Base-by-base conservation (phyloP, 2,797 vertebrate species). In the Alca torda region DNA sequence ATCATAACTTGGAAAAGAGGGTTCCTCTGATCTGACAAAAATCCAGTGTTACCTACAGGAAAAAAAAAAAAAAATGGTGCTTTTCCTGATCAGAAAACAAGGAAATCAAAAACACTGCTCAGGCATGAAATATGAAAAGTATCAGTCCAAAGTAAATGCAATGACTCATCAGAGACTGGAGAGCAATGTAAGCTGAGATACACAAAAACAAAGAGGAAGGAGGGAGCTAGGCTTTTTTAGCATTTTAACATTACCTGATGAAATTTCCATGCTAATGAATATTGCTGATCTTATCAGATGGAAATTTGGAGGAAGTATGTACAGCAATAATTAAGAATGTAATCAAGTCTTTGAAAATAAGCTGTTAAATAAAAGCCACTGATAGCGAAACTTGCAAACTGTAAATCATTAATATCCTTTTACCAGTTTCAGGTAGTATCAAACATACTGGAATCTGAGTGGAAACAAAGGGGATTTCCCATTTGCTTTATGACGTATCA, bases 81-180 rank as follows among this genome's bases (percentile, higher is more conserved):
- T 41, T 82, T 56, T 84, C 65, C 51, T 74, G 24, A 68, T 77
- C 23, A 69, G 39, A 64, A 94, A 70, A 45, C 39, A 60, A n/a
- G 54, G 53, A 89, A 92, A 83, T 13, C 16, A 87, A 57, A 87
- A 70, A 54, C 39, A 53, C 10, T n/a, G 31, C 25, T 77, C 6
- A 15, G 15, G 61, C 3, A 19, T 72, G 43, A 85, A 89, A 83
- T 15, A 14, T 18, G 51, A 15, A 78, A 89, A 78, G 26, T 39
- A 91, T 51, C 37, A 67, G 59, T 57, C 39, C 45, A 83, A 89
- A 83, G 39, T 54, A 89, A 87, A 80, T 23, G 24, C 41, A 54
- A 23, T 93, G 92, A 96, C 54, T 94, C 76, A 87, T 78, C 79
- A 85, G 54, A 69, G 35, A 39, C 68, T 65, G 79, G 64, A 92